Base-by-base conservation (phyloP, 2,113 vertebrate species). In the Verasper variegatus region DNA sequence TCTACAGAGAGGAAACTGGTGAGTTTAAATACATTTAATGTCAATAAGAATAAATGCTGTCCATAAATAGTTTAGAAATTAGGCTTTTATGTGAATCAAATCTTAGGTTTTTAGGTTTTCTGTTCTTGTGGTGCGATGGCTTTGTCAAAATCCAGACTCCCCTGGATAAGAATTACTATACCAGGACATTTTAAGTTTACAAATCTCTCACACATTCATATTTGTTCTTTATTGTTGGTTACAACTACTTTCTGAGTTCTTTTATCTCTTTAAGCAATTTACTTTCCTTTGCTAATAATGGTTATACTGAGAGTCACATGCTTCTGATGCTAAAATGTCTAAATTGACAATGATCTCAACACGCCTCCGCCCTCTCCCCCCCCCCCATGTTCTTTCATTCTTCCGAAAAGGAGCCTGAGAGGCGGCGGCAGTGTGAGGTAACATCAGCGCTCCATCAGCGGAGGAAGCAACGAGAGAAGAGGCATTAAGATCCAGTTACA, bases 401-500 rank as follows among this genome's bases (percentile, higher is more conserved):
- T 61, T 61, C 60, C 6, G 18, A 78, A 80, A 78, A 78, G 71
- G 68, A 89, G 88, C 68, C 87, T 52, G 78, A 24, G 76, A 83
- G 84, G 86, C 79, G 61, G 59, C 65, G n/a, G 81, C 13, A 60
- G 75, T 42, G 71, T 64, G 86, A 83, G 82, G 86, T 92, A 90
- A 92, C 90, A 92, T 92, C 92, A 91, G 90, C 65, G 61, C 78
- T 86, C 49, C 82, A 89, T 88, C 85, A 89, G 74, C 27, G 73
- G 63, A 86, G 91, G 87, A 91, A 90, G 87, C 80, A 49, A 27
- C 12, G 75, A 56, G 81, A 83, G 88, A 66, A 74, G 78, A 88
- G 85, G 14, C 90, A 92, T 91, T 88, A 93, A 89, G 90, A 87
- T 91, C 90, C 85, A 80, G 86, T 93, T 92, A 91, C 91, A 92